phyloP scores from a whole-genome alignment of 2,797 vertebrate genomes.

The Sebastes matsubarae region DNA sequence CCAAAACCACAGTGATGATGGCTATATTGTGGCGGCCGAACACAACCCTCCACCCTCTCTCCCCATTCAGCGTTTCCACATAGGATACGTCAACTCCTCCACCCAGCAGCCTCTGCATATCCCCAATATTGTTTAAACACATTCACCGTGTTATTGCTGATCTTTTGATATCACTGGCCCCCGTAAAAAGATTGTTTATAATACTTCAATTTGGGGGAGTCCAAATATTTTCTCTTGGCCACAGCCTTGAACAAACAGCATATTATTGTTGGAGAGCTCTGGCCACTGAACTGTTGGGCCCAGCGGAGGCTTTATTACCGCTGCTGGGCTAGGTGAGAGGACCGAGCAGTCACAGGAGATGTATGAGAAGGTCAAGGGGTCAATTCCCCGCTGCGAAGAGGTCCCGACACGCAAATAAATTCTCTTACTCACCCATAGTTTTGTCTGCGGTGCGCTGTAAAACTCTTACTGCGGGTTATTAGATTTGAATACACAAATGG shows the following conservation, averaged over 20 bases:
- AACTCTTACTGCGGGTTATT: constrained; percentile 31
- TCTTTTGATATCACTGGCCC: constrained; percentile 72
- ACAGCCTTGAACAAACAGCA: constrained; percentile 80
- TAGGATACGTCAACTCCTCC: constrained; percentile 49
- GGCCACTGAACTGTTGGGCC: constrained; percentile 59
- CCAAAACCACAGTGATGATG: constrained; percentile 52
- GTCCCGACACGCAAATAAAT: constrained; percentile 57
- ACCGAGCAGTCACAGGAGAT: constrained; percentile 29
- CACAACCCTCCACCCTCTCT: constrained; percentile 21
- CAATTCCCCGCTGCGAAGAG: constrained; percentile 38
- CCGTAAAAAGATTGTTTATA: constrained; percentile 81
- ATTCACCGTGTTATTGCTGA: constrained; percentile 73
- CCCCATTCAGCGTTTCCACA: constrained; percentile 49
- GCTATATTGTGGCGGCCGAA: constrained; percentile 16
- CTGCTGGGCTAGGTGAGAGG: constrained; percentile 52
- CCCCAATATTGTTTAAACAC: constrained; percentile 72
- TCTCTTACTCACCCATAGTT: constrained; percentile 37
- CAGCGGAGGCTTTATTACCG: constrained; percentile 64
- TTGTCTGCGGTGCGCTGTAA: constrained; percentile 22
- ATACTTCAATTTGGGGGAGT: constrained; percentile 82
- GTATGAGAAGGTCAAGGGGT: constrained; percentile 55
- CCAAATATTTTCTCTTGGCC: constrained; percentile 83
- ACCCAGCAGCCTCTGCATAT: constrained; percentile 50
- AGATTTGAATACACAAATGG: constrained; percentile 34
- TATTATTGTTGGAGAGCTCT: constrained; percentile 80